A percentile compares a stretch with the other conserved stretches of the same genome.
Evolutionary conservation across 2,113 vertebrate species (phyloP).

Genomic region (Corvus cornix): DNA sequence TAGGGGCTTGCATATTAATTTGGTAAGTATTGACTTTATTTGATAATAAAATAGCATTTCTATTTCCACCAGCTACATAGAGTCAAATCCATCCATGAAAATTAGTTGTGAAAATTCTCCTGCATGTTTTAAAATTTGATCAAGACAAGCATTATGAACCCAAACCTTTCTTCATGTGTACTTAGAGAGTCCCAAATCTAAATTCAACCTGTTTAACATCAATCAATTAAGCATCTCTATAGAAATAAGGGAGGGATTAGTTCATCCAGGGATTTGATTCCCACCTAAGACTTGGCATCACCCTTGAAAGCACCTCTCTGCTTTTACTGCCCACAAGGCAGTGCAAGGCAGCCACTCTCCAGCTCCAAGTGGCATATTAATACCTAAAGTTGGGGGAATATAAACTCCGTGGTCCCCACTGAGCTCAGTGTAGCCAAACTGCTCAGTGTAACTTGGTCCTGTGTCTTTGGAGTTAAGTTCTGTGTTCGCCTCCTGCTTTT

Average conservation of each 20-base stretch:
- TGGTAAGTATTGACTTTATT: background rate
- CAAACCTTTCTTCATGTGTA: background rate
- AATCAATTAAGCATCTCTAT: background rate
- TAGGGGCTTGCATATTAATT: background rate
- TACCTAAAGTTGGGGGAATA: background rate
- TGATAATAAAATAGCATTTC: background rate
- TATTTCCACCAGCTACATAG: background rate
- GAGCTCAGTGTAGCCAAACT: background rate
- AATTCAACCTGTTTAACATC: background rate
- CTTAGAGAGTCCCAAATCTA: background rate
- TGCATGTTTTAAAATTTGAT: background rate
- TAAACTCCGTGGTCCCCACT: background rate
- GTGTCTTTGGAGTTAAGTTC: background rate
- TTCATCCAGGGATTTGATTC: background rate
- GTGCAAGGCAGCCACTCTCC: background rate
- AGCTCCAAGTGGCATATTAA: background rate
- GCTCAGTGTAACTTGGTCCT: background rate
- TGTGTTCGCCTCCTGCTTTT: fast-evolving
- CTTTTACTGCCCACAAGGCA: background rate
- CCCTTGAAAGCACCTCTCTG: background rate
- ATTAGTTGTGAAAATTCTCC: background rate
- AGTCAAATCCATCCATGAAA: background rate
- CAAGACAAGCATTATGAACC: background rate
- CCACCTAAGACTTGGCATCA: background rate
- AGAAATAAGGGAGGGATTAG: background rate